Evolutionary conservation across 1,140 invertebrate species (phyloP), one percentile per base, ranked within the genome.

Genomic region (Aradophagus sp.): DNA sequence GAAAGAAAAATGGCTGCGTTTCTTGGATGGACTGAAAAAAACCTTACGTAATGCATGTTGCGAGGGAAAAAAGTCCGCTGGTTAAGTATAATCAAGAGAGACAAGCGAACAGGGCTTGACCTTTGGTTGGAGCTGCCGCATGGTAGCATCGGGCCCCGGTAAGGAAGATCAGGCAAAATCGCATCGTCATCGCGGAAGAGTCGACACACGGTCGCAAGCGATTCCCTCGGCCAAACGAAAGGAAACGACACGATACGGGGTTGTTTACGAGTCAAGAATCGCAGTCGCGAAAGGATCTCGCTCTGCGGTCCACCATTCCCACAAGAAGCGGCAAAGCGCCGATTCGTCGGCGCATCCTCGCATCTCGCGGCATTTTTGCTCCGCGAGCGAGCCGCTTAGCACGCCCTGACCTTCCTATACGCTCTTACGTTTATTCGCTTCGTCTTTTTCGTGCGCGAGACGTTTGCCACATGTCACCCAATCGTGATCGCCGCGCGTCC

Each of bases 391-490:
- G 53, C 59, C 67, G 63, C 61, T 72, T 74, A 75, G 50, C 62
- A 73, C 70, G 53, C 63, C 63, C 65, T 42, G 63, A 75, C 56
- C 67, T 48, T 69, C 53, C 20, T 59, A 48, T 52, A 53, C 38
- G 62, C 45, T 29, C 71, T 71, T 62, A 63, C 32, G 62, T 71
- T 68, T 71, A 58, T 68, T 17, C 53, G 47, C 45, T 63, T 50
- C 55, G 39, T 66, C 58, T 36, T 63, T 39, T 52, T 50, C 45
- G 58, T 59, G 66, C 47, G 52, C 45, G 50, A 66, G 58, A 72
- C 53, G 61, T 62, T 68, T 41, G 68, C 75, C 73, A 78, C 74
- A 76, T 73, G 74, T 76, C 71, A 78, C 68, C 72, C 47, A 72
- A 74, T 70, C 70, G 73, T 74, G 55, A 72, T 76, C 63, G 31